Base-by-base conservation (phyloP, 2,888 invertebrate genomes). In the Heliconius aoede region DNA sequence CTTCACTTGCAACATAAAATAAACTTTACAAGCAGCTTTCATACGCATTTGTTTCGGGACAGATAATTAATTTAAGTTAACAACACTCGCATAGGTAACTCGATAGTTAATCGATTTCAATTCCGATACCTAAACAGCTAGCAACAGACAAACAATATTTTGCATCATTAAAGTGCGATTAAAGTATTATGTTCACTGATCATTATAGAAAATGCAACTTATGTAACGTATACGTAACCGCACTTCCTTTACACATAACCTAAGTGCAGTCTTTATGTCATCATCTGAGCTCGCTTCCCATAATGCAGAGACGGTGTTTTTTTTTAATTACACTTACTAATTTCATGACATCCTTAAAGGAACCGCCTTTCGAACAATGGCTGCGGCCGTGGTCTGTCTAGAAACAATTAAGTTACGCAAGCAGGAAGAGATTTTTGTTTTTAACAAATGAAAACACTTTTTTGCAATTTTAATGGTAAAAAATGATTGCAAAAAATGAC, bases 381-480 rank as follows among this genome's bases (percentile, higher is more conserved):
- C 74, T 28, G 69, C 55, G 60, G 77, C 68, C 46, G 51, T 64
- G 58, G 51, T 76, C 82, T 81, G 81, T 82, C 78, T 80, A 81
- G 73, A 80, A 85, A 85, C 82, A 85, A 85, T 85, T 82, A 83
- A 82, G 80, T 89, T 90, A 88, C 86, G 86, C 90, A 91, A 91
- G 89, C 85, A 87, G 83, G 84, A 86, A 83, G 82, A 74, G 15
- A 65, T 76, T 80, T 81, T 80, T 79, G 71, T 82, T 81, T 79
- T 81, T 85, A 87, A 89, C 87, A 89, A 89, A 85, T 81, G 83
- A 77, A n/a, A n/a, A 74, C 61, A 84, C 81, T 91, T 91, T 46
- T 91, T 92, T 91, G 91, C 91, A 90, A 85, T 82, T 84, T 84
- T 78, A 83, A 86, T 84, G 81, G 82, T 86, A 87, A 88, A 89